These are phyloP conservation scores for Rhinichthys klamathensis DNA, from an alignment of 2,113 vertebrate genomes.

Conservation along the genomic window DNA sequence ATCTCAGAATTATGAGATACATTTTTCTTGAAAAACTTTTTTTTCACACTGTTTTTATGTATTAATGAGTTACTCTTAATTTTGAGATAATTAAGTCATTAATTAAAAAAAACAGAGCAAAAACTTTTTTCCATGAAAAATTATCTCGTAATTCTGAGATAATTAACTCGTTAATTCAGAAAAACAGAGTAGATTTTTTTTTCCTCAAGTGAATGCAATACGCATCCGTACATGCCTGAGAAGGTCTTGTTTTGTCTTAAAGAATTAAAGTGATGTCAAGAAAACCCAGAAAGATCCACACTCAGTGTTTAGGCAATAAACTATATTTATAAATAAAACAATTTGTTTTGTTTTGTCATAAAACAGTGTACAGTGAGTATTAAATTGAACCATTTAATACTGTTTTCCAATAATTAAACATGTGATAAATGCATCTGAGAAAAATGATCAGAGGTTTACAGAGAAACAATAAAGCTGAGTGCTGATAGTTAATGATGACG, in stretches of 20 bases:
- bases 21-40: no score
- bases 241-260: conserved; percentile 2
- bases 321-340: conserved; percentile 86
- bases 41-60: no score
- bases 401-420: conserved; percentile 59
- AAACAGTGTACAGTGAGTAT: conserved; percentile 68
- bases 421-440: conserved; percentile 56
- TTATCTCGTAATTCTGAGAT: no score
- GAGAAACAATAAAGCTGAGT: conserved; percentile 54
- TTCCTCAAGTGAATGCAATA: no score
- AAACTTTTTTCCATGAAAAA: no score
- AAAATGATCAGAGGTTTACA: conserved; percentile 45
- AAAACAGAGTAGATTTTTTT: no score
- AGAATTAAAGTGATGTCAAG: not conserved
- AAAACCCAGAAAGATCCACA: conserved; percentile 23
- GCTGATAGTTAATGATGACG: conserved; percentile 57
- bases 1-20: no score
- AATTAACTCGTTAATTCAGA: no score
- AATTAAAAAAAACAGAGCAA: no score
- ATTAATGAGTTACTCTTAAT: no score
- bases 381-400: conserved; percentile 57
- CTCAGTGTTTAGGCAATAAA: conserved; percentile 71
- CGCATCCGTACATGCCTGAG: no score
- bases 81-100: no score
- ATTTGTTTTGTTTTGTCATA: conserved; percentile 71